Evolutionary conservation across 2,113 vertebrate species (phyloP), one percentile per base, ranked within the genome.

Genomic region (Mesocricetus auratus): DNA sequence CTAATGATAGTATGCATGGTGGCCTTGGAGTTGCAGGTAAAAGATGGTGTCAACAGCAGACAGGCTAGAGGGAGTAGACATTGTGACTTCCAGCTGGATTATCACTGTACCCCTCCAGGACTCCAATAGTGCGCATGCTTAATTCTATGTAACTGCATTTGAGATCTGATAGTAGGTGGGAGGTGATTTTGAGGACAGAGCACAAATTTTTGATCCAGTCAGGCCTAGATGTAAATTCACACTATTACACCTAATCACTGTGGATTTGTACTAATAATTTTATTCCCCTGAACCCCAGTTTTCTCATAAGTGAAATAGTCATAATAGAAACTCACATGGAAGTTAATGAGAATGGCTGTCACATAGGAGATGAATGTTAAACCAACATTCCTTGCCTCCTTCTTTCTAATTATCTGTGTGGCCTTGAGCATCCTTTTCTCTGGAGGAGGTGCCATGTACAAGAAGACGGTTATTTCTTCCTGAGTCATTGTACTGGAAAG

Each of bases 331-430:
- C 5, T 95, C 77, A 81, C 17, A 92, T 1, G 50, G 69, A 94
- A 94, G 47, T 75, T 96, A 85, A 74, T 92, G 47, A 85, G 78
- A 83, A 97, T 62, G n/a, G 11, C 21, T 94, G 66, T 60, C 6
- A 56, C 42, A 53, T 26, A 92, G 39, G 68, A 92, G 26, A 96
- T n/a, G 87, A 94, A 95, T 83, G 66, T 90, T 95, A 36, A 87
- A 19, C 13, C 24, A 87, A 33, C 45, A 33, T 45, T 81, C 26
- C 17, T 71, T 36, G 16, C 47, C 47, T 36, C 33, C 47, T 39
- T 24, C 66, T 21, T 91, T 91, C 21, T 74, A 91, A 60, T 94
- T 95, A 92, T 91, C 45, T 69, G 45, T 77, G 29, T 97, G 77
- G 68, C 15, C 62, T 45, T 86, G 60, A 66, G 66, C 36, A 86